These are phyloP conservation scores for Conistra vaccinii DNA, from an alignment of 2,888 invertebrate genomes.

Conservation along the genomic window DNA sequence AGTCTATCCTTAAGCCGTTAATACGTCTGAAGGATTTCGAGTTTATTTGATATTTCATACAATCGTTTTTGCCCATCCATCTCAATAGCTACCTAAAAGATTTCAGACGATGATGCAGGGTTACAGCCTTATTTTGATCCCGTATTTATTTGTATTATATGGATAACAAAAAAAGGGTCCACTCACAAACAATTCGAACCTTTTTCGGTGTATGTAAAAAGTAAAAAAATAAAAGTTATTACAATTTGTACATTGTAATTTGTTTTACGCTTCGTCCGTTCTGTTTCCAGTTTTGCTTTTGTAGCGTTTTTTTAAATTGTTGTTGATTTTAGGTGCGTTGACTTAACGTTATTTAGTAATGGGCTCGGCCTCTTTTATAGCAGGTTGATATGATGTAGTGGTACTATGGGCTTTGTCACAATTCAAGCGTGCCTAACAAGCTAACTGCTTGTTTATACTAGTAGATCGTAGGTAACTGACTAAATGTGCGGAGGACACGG, in stretches of 20 bases:
- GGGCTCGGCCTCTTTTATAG: neutral
- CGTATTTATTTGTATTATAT: constrained; percentile 62
- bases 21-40: constrained; percentile 16
- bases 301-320: constrained; percentile 11
- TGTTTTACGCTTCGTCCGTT: constrained; percentile 39
- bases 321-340: neutral
- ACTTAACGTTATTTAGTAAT: neutral
- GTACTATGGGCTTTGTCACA: neutral
- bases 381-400: neutral
- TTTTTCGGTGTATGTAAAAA: constrained; percentile 35
- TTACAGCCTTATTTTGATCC: constrained; percentile 57
- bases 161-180: constrained; percentile 61
- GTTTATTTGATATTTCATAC: constrained; percentile 21
- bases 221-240: constrained; percentile 53
- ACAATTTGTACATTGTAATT: constrained; percentile 53
- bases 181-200: constrained; percentile 59
- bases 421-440: neutral
- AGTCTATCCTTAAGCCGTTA: constrained; percentile 15
- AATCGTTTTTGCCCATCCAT: constrained; percentile 29
- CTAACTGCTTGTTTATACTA: too few species aligned
- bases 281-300: constrained; percentile 31
- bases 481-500: too few species aligned
- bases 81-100: constrained; percentile 40
- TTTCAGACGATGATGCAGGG: constrained; percentile 45
- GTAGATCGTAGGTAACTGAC: neutral